phyloP scores from a whole-genome alignment of 2,797 vertebrate genomes.

The Acrocephalus scirpaceus region DNA sequence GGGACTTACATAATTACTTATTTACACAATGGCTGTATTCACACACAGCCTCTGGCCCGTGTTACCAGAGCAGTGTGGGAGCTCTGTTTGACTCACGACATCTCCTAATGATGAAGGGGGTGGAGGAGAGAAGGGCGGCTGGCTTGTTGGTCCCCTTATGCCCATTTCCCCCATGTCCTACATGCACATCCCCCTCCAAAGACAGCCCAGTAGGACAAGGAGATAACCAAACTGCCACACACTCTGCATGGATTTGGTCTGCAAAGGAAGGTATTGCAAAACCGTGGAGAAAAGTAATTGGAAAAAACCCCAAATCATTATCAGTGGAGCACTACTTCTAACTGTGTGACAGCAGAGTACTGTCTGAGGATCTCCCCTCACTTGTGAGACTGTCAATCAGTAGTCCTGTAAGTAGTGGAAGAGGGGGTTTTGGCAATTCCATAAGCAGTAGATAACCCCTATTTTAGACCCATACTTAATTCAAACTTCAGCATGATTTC shows the following conservation, averaged over 20 bases:
- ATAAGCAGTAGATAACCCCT: neutral
- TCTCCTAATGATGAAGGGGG: neutral
- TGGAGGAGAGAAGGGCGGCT: neutral
- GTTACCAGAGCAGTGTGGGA: neutral
- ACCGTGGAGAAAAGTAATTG: neutral
- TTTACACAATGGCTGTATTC: slow-evolving; percentile 26
- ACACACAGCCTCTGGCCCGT: neutral
- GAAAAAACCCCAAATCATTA: neutral
- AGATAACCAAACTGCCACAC: neutral
- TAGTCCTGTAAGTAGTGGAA: neutral
- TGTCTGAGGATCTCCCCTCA: neutral
- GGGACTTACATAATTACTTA: neutral
- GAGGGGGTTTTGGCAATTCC: neutral
- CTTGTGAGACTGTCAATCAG: neutral
- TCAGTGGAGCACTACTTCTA: neutral
- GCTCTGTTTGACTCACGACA: neutral
- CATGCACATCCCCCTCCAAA: neutral
- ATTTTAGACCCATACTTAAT: neutral
- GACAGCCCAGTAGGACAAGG: neutral
- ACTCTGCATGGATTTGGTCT: neutral
- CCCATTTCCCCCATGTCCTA: neutral
- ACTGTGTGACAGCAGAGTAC: neutral
- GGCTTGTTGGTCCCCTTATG: neutral
- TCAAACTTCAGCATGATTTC: neutral
- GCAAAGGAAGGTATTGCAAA: neutral